Base-by-base conservation (phyloP, 2,888 invertebrate species). In the Anticlea derivata region DNA sequence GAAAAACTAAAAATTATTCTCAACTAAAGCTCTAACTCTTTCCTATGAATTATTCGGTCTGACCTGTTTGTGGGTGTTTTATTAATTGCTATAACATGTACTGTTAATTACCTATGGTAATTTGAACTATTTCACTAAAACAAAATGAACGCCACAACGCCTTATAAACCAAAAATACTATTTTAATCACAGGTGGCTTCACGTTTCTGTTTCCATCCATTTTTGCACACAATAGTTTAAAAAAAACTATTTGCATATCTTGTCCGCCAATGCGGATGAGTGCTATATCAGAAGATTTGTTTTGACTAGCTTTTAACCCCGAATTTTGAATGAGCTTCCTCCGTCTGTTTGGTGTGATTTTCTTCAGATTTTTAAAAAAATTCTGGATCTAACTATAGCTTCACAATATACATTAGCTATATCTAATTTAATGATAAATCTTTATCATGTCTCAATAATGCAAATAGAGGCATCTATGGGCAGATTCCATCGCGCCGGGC, bases 121-220 rank as follows among this genome's bases (percentile, higher is more conserved):
- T 29, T 11, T 29, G 29, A 11, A 29, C 5, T 11, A 29, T 11
- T 11, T 29, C 4, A 17, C 17, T 4, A 17, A 17, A 17, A 17
- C 17, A 2, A 2, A 17, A 17, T 17, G 17, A 4, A 17, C 17
- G 17, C 17, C 17, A 17, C 17, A 17, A 4, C 17, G 17, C 17
- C 17, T 3, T 4, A 17, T 2, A 17, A 17, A 17, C 17, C 2
- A 17, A 17, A 17, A 17, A 17, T 17, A 17, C 17, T 17, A 3
- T 17, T 17, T 17, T 17, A 17, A 17, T 17, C 10, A 10, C 27
- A 4, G 4, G 8, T 27, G 10, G 24, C 10, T 30, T 40, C 22
- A 46, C 37, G 29, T 24, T 39, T n/a, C 17, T 37, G 5, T 49
- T 48, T 8, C 12, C 7, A n/a, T 20, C 29, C 29, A 35, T 35